Evolutionary conservation across 1,140 invertebrate species (phyloP), one percentile per base, ranked within the genome.

Genomic region (Apolygus lucorum): DNA sequence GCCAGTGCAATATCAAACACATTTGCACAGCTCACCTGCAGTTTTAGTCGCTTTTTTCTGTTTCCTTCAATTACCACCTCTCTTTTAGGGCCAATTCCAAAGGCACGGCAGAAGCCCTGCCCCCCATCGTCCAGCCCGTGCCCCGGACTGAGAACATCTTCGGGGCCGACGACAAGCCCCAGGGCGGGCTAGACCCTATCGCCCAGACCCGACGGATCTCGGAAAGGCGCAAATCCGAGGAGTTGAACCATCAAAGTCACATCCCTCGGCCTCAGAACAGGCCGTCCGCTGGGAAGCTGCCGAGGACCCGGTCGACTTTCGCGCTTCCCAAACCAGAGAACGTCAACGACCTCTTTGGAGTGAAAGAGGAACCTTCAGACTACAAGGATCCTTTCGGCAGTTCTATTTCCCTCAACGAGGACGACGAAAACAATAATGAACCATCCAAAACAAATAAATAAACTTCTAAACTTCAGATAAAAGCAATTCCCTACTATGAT

Each of bases 331-430:
- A 66, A 26, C 27, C 29, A 28, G 64, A 66, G 25, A 66, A 34
- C 64, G 64, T 66, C 27, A 66, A 66, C 64, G 64, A 66, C 28
- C 28, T 66, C n/a, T 66, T 66, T 28, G 64, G 64, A 34, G 25
- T n/a, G 11, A 28, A 28, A 29, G 27, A 29, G 24, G 27, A 28
- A 28, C 28, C 27, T 13, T 28, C 27, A 11, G n/a, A 66, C 27
- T 21, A 34, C 17, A 34, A n/a, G 2, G 64, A 66, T 26, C 27
- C 29, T 14, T 66, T 66, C 28, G 64, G 64, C 14, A 66, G 64
- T 26, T 28, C 29, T 11, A 42, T 66, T 34, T 28, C 27, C 1
- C 14, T 66, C 4, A n/a, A 66, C n/a, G 64, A 66, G 28, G 27
- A 28, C 25, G 64, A 66, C 8, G 34, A 66, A 4, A 59, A 59